Conservation (phyloP, 1,140 invertebrate species). For the Neuroterus valhalla region DNA sequence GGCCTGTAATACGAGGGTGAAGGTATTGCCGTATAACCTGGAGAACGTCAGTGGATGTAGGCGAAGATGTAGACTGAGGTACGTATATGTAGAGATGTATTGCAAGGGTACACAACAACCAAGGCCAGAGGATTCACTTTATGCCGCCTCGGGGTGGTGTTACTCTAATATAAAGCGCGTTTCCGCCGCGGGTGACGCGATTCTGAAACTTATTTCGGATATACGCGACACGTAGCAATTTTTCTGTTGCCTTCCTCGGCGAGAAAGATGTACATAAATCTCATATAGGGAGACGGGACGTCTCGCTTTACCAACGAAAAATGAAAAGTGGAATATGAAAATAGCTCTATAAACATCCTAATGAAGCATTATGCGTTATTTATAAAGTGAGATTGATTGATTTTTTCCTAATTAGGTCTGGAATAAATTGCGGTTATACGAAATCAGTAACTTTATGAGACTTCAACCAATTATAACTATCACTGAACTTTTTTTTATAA, state of each 20-base stretch:
- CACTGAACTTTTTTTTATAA: not conserved
- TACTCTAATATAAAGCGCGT: conserved; percentile 27
- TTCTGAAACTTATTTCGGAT: conserved; percentile 29
- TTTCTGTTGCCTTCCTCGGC: conserved; percentile 2
- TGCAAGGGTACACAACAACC: not conserved
- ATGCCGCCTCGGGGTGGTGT: conserved; percentile 8
- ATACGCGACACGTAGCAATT: conserved; percentile 14
- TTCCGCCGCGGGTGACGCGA: conserved; percentile 13
- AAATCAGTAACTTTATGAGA: too few relatives aligned
- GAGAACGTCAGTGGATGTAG: not conserved
- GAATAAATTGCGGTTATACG: too few relatives aligned
- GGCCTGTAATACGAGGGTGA: not conserved
- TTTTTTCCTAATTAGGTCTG: too few relatives aligned
- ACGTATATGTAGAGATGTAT: not conserved
- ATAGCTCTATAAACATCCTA: not conserved
- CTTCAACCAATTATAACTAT: not conserved
- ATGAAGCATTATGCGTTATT: conserved; percentile 3
- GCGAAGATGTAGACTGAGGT: not conserved
- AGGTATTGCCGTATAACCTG: not conserved
- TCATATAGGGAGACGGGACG: not conserved
- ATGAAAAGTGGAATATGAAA: not conserved
- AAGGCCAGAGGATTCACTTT: conserved; percentile 22
- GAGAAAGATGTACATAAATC: conserved; percentile 10
- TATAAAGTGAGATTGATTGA: not conserved
- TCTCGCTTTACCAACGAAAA: not conserved